Percentiles rank a stretch among this genome's conserved stretches.
Conservation (phyloP, 2,797 vertebrate species). For the Scomberomorus guttatus region DNA sequence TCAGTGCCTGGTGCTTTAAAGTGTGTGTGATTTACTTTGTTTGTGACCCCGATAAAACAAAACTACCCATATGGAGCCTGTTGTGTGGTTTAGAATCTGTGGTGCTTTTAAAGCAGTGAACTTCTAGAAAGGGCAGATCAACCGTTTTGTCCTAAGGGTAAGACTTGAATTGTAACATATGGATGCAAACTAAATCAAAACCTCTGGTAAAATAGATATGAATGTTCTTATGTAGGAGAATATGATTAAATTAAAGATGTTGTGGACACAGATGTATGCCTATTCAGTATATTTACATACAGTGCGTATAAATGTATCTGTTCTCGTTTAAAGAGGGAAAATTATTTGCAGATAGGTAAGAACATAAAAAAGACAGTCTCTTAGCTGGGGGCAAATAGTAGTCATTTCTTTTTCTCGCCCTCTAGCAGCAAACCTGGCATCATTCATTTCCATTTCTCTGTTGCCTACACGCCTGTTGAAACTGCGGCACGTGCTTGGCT, state of each 20-base stretch:
- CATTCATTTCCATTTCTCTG: constrained; percentile 91
- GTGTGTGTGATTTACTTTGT: constrained; percentile 27
- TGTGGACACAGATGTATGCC: constrained; percentile 21
- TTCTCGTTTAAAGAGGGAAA: constrained; percentile 42
- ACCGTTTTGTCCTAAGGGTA: not conserved
- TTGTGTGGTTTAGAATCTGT: not conserved
- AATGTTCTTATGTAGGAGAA: not conserved
- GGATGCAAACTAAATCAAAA: constrained; percentile 30
- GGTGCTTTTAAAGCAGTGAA: not conserved
- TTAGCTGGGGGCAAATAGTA: constrained; percentile 79
- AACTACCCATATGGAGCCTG: constrained; percentile 11
- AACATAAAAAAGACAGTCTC: constrained; percentile 72
- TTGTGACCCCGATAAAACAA: constrained; percentile 11
- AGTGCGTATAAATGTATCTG: not conserved
- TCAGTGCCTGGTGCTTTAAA: not conserved
- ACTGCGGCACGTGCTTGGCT: constrained; percentile 86
- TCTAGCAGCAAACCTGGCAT: constrained; percentile 86
- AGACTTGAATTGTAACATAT: constrained; percentile 27
- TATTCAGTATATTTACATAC: constrained; percentile 21
- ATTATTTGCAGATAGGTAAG: constrained; percentile 65
- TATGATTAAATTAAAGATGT: constrained; percentile 25
- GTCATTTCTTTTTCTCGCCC: constrained; percentile 88
- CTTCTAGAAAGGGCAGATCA: constrained; percentile 14
- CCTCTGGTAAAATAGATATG: constrained; percentile 10
- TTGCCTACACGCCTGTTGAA: constrained; percentile 88